Percentiles rank a stretch among this genome's conserved stretches.
Evolutionary conservation across 2,888 invertebrate species (phyloP).

Genomic region (Apamea sordens): DNA sequence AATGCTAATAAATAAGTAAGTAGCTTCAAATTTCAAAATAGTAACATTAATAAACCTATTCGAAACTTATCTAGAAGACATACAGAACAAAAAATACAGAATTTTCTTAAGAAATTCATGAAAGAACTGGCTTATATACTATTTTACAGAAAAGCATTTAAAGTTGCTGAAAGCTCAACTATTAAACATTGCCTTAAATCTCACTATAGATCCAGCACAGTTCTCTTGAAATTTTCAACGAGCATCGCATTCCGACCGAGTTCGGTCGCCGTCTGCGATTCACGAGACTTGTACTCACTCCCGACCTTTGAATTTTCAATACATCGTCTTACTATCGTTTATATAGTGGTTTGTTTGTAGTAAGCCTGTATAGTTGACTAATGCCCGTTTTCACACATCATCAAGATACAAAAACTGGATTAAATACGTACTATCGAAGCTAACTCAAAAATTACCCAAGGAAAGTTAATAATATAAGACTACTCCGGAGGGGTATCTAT

Average conservation of each 20-base stretch:
- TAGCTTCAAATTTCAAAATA: not conserved
- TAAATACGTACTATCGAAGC: no score
- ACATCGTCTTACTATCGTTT: not conserved
- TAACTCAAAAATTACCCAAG: not conserved
- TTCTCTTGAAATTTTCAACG: constrained; percentile 37
- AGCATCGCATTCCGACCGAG: constrained; percentile 7
- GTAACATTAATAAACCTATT: not conserved
- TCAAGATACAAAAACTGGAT: not conserved
- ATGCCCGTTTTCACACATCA: not conserved
- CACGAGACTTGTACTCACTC: not conserved
- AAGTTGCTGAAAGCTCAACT: constrained; percentile 14
- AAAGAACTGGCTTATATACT: not conserved
- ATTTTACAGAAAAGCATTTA: constrained; percentile 19
- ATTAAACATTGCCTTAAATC: constrained; percentile 21
- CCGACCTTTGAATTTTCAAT: constrained; percentile 29
- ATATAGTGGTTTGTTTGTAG: not conserved
- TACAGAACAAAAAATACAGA: not conserved
- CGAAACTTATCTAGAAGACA: no score
- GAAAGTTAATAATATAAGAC: not conserved
- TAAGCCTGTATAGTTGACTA: not conserved
- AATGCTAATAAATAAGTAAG: no score
- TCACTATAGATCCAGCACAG: constrained; percentile 12
- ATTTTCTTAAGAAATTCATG: not conserved
- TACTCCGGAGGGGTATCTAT: not conserved
- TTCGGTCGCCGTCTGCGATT: constrained; percentile 18